Evolutionary conservation across 2,113 vertebrate genomes (phyloP).

Genomic region (Dasypus novemcinctus): DNA sequence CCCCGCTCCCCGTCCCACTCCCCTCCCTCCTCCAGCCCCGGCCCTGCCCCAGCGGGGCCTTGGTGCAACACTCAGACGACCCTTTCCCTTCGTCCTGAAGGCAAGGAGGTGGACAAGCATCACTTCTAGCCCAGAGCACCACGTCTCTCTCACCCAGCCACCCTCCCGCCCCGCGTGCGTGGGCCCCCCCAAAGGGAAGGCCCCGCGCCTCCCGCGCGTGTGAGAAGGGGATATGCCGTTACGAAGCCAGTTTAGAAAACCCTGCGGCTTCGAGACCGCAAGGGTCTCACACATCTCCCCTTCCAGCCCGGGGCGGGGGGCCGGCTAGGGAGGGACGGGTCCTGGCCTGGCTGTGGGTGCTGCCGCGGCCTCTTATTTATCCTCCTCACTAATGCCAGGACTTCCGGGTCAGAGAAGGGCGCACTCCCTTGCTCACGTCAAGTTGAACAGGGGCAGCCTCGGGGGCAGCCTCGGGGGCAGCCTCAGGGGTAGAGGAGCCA

Average conservation of each 20-base stretch:
- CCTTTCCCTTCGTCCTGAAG: neutral
- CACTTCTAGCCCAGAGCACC: neutral
- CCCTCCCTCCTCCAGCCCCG: neutral
- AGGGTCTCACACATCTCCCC: neutral
- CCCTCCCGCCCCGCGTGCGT: too few relatives aligned
- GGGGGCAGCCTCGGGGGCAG: neutral
- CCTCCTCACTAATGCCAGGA: neutral
- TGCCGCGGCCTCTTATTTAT: neutral
- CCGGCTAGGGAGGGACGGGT: neutral
- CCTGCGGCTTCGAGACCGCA: neutral
- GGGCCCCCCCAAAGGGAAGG: neutral
- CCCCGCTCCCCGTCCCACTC: neutral
- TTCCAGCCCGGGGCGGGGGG: neutral
- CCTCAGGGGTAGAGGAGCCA: neutral
- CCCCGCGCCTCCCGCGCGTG: neutral
- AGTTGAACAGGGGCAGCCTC: neutral
- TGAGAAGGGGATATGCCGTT: too few relatives aligned
- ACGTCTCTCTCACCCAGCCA: too few relatives aligned
- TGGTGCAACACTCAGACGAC: neutral
- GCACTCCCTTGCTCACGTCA: neutral
- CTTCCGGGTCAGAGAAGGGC: neutral
- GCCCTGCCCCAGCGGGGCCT: too few relatives aligned
- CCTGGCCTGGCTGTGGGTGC: neutral
- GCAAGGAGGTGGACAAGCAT: neutral
- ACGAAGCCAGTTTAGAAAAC: too few relatives aligned